A percentile compares a stretch with the other conserved stretches of the same genome.
These are phyloP conservation scores for Platalea minor DNA, from an alignment of 2,797 vertebrate species.

Conservation along the genomic window DNA sequence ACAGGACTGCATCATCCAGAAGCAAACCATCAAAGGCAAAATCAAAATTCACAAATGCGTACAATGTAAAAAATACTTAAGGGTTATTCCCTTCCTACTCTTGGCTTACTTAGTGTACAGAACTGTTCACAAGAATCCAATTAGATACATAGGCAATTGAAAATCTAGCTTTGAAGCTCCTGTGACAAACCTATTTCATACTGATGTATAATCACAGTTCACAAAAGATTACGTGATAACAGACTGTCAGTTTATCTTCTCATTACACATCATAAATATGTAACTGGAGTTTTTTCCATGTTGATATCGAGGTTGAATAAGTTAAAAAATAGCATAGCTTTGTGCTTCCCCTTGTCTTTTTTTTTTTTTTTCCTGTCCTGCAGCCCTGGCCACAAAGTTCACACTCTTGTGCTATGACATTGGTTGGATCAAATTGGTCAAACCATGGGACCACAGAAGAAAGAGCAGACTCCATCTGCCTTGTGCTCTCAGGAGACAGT, in stretches of 20 bases:
- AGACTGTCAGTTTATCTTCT: not conserved
- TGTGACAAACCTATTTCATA: not conserved
- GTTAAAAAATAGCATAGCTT: not conserved
- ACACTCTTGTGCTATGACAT: not conserved
- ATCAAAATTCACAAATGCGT: not conserved
- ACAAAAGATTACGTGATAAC: not conserved
- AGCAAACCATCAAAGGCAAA: not conserved
- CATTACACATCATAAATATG: not conserved
- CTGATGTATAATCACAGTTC: not conserved
- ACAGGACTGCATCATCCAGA: not conserved
- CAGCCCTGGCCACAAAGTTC: not conserved
- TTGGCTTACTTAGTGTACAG: not conserved
- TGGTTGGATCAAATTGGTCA: not conserved
- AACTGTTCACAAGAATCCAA: not conserved
- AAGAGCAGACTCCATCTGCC: not conserved
- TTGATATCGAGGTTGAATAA: not conserved
- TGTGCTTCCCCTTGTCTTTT: not conserved
- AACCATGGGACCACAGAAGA: not conserved
- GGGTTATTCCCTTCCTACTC: not conserved
- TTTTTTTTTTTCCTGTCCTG: not conserved
- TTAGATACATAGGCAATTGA: not conserved
- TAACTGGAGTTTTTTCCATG: not conserved
- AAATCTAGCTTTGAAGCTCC: not conserved
- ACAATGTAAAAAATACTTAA: not conserved
- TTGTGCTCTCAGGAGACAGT: not conserved